Evolutionary conservation across 2,888 invertebrate species (phyloP).

Genomic region (Melipona bicolor): DNA sequence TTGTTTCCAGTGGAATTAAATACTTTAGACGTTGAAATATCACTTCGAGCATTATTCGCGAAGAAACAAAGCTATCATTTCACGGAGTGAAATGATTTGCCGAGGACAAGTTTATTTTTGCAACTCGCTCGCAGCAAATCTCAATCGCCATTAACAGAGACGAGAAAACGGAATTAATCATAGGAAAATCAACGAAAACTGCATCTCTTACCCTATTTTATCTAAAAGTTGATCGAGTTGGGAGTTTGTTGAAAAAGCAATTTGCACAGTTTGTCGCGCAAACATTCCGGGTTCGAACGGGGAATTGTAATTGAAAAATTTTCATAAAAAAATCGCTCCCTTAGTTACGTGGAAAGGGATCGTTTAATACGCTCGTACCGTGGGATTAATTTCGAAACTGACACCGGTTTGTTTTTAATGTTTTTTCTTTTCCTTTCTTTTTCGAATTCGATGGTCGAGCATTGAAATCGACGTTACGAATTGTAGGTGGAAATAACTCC

Average conservation of each 20-base stretch:
- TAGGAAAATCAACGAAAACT: too few species aligned
- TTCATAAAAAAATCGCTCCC: slow-evolving; percentile 13
- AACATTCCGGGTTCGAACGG: background rate
- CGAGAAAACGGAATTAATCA: too few species aligned
- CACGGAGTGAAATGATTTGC: too few species aligned
- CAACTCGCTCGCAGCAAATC: too few species aligned
- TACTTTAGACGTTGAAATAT: too few species aligned
- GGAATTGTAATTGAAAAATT: slow-evolving; percentile 6
- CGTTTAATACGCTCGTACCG: background rate
- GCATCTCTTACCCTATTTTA: background rate
- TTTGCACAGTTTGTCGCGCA: background rate
- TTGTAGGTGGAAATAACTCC: background rate
- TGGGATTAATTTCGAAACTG: background rate
- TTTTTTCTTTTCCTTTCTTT: background rate
- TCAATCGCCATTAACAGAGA: too few species aligned
- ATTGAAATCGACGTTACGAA: background rate
- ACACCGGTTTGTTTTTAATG: background rate
- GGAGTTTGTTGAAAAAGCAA: slow-evolving; percentile 5
- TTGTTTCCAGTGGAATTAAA: too few species aligned
- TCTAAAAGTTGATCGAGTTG: background rate
- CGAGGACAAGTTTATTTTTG: too few species aligned
- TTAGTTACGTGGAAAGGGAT: background rate
- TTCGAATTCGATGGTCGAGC: background rate
- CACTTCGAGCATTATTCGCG: too few species aligned
- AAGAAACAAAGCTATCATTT: too few species aligned